Conservation (phyloP, 2,797 vertebrate genomes). For the Remorina albescens region DNA sequence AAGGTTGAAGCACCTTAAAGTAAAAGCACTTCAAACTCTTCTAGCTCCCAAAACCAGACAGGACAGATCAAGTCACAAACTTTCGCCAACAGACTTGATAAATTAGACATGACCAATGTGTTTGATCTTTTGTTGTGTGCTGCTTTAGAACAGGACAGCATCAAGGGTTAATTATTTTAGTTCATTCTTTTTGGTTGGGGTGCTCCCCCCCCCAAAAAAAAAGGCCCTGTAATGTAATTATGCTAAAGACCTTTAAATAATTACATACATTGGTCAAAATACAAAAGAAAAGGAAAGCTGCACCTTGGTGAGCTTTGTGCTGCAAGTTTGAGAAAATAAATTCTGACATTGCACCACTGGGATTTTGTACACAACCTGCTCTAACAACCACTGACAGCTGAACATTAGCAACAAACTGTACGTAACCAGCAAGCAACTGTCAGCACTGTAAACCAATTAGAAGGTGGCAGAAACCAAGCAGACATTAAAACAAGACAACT, state of each 20-base stretch:
- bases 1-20: slow-evolving; percentile 38
- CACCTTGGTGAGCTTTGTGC: slow-evolving; percentile 17
- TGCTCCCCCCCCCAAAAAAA: slow-evolving; percentile 1
- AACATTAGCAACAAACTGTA: slow-evolving; percentile 45
- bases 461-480: slow-evolving; percentile 55
- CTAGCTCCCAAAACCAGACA: slow-evolving; percentile 17
- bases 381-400: slow-evolving; percentile 43
- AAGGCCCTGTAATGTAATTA: slow-evolving; percentile 25
- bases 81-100: slow-evolving; percentile 16
- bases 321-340: slow-evolving; percentile 34
- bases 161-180: not conserved
- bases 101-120: slow-evolving; percentile 16
- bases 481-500: slow-evolving; percentile 57
- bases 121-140: not conserved
- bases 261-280: slow-evolving; percentile 36
- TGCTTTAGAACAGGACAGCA: not conserved
- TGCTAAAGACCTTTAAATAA: slow-evolving; percentile 30
- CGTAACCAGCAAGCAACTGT: slow-evolving; percentile 59
- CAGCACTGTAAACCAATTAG: slow-evolving; percentile 66
- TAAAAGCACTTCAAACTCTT: slow-evolving; percentile 33
- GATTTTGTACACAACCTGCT: slow-evolving; percentile 27
- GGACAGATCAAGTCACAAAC: slow-evolving; percentile 32
- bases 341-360: slow-evolving; percentile 45
- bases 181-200: slow-evolving; percentile 11
- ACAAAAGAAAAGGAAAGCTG: slow-evolving; percentile 10